Evolutionary conservation across 2,797 vertebrate genomes (phyloP), one percentile per base, ranked within the genome.

Genomic region (Odontamblyopus lacepedii): DNA sequence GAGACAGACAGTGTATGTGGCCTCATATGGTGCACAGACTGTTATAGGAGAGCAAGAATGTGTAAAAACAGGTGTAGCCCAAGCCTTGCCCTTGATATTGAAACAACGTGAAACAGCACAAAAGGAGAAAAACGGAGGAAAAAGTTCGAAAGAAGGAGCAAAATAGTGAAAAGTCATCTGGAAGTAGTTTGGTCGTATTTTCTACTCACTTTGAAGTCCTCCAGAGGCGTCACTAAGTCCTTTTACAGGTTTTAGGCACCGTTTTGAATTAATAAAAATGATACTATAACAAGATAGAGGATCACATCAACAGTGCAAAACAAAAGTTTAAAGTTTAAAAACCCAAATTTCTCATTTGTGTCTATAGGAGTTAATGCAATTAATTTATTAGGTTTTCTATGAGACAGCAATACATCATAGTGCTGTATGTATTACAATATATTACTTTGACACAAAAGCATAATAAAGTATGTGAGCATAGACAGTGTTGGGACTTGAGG

Each of bases 151-250:
- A 50, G 1, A 12, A 67, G n/a, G 1, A 16, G 48, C 26, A 16
- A 19, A 41, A 71, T 30, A 77, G 69, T 61, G 38, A 76, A 57
- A 70, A 74, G 71, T 60, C 2, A 90, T 91, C 87, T 90, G 90
- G 89, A 90, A 89, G 60, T 74, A 76, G 63, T 88, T 90, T 75
- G 63, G 51, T 53, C 50, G 77, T 80, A 72, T 81, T 83, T 83
- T 70, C 56, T 79, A 72, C 53, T 71, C 73, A 67, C 69, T 53
- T 69, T 72, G 44, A 77, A 73, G 38, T 67, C 35, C 2, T 59
- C 59, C 59, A 41, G 19, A 69, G 63, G 38, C 18, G 0, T 66
- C 29, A 29, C 15, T 30, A 23, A 30, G 57, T 60, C 56, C 75
- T 51, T 69, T 27, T 5, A 32, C 75, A 68, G 15, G 48, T 69